These are phyloP conservation scores for Apis dorsata DNA, from an alignment of 1,140 invertebrate species.

Conservation along the genomic window DNA sequence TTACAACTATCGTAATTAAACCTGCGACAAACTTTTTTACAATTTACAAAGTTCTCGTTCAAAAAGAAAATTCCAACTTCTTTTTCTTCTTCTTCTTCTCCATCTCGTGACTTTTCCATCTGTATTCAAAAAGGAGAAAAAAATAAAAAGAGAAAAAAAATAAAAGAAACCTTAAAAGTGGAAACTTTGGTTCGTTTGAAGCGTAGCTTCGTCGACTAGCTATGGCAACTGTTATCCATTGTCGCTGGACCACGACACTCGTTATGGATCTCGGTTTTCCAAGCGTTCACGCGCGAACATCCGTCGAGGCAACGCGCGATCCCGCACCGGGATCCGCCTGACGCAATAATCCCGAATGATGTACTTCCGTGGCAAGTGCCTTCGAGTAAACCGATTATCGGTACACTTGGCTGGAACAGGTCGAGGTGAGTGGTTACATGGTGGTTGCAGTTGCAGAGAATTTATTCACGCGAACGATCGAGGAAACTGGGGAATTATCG, in stretches of 20 bases:
- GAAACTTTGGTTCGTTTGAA: too few relatives aligned
- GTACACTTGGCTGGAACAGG: constrained; percentile 18
- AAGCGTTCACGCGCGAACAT: constrained; percentile 18
- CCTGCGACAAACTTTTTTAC: too few relatives aligned
- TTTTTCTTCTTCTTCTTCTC: background rate
- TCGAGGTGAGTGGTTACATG: background rate
- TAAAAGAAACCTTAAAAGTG: background rate
- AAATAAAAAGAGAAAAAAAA: background rate
- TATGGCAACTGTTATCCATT: background rate
- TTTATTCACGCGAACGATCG: constrained; percentile 51
- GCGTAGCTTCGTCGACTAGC: background rate
- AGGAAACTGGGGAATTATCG: constrained; percentile 35
- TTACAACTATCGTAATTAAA: too few relatives aligned
- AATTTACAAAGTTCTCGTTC: too few relatives aligned
- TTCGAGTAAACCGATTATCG: constrained; percentile 63
- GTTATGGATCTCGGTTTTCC: constrained; percentile 14
- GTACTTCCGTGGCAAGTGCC: constrained; percentile 51
- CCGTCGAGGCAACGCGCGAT: background rate
- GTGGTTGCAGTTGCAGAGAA: constrained; percentile 47
- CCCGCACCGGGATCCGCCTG: constrained; percentile 44
- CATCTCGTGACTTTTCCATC: background rate
- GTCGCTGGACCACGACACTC: constrained; percentile 1
- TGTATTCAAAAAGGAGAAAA: background rate
- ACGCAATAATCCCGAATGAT: constrained; percentile 63
- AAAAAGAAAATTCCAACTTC: too few relatives aligned